These are phyloP conservation scores for Ischnura elegans DNA, from an alignment of 2,888 invertebrate species.

Conservation along the genomic window DNA sequence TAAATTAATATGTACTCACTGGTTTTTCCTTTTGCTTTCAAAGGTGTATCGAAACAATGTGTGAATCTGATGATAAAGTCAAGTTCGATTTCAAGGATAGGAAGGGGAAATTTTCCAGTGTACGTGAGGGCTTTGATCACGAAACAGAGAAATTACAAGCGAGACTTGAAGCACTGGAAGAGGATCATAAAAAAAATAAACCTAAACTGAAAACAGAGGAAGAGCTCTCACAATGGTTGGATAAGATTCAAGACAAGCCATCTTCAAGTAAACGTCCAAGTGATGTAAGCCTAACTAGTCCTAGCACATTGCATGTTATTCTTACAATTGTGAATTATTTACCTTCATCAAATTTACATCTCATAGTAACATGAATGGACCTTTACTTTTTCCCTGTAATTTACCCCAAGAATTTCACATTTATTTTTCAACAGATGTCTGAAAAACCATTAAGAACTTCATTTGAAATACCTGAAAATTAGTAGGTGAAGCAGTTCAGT, in stretches of 20 bases:
- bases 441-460: neutral
- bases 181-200: slow-evolving; percentile 29
- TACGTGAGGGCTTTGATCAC: slow-evolving; percentile 47
- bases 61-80: neutral
- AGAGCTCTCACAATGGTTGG: slow-evolving; percentile 34
- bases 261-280: slow-evolving; percentile 1
- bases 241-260: slow-evolving; percentile 30
- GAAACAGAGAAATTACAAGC: slow-evolving; percentile 44
- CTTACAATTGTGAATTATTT: too few species aligned
- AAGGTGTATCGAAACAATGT: slow-evolving; percentile 56
- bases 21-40: neutral
- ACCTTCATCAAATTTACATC: too few species aligned
- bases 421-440: neutral
- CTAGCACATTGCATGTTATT: too few species aligned
- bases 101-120: neutral
- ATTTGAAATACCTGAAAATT: neutral
- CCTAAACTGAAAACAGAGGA: slow-evolving; percentile 11
- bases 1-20: too few species aligned
- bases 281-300: slow-evolving; percentile 41
- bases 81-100: slow-evolving; percentile 32
- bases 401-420: neutral
- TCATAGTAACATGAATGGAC: too few species aligned
- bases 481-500: neutral
- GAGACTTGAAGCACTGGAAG: slow-evolving; percentile 26
- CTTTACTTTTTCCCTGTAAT: neutral